Conservation (phyloP, 2,888 invertebrate species). For the Rotaria macrura region DNA sequence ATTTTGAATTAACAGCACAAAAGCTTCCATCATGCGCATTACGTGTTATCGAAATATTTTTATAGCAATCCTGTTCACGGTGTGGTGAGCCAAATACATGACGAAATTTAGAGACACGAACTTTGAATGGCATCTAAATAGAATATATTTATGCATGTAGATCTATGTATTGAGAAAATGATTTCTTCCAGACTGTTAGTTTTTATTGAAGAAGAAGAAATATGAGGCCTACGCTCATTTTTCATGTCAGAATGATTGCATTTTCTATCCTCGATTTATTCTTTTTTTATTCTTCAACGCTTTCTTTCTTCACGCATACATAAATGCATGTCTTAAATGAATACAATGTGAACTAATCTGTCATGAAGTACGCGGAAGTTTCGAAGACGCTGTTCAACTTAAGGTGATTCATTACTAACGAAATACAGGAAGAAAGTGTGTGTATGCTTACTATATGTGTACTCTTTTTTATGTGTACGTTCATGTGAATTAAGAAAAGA, state of each 20-base stretch:
- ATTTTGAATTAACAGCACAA: conserved; percentile 88
- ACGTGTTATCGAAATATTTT: conserved; percentile 80
- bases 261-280: not conserved
- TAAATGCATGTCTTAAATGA: not conserved
- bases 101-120: conserved; percentile 57
- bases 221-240: not conserved
- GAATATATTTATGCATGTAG: not conserved
- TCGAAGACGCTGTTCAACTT: not conserved
- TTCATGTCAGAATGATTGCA: not conserved
- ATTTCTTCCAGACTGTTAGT: too few relatives aligned
- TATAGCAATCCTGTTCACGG: conserved; percentile 78
- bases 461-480: not conserved
- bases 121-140: conserved; percentile 33
- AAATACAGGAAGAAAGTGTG: not conserved
- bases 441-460: not conserved
- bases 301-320: not conserved
- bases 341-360: not conserved
- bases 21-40: conserved; percentile 80
- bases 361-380: not conserved
- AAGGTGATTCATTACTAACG: not conserved
- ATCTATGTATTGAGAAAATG: too few relatives aligned
- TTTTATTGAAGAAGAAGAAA: not conserved
- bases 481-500: not conserved
- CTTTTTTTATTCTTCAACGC: not conserved
- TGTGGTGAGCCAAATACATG: conserved; percentile 85